A percentile compares a stretch with the other conserved stretches of the same genome.
Evolutionary conservation across 2,797 vertebrate species (phyloP).

Genomic region (Helarctos malayanus): DNA sequence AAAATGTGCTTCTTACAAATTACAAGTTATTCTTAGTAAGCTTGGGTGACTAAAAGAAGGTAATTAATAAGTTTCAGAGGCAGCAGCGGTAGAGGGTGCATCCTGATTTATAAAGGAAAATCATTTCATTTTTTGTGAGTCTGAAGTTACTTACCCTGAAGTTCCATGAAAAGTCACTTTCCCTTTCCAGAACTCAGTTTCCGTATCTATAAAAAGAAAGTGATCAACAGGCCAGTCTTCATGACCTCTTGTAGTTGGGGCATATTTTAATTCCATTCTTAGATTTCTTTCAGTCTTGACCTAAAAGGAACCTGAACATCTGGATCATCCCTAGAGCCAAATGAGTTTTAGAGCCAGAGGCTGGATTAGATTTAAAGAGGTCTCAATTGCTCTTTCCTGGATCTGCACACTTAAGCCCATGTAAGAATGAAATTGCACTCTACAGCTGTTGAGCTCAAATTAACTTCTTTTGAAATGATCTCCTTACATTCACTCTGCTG

Average conservation of each 20-base stretch:
- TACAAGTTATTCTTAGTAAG: not conserved
- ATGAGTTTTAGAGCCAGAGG: not conserved
- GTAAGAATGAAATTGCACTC: not conserved
- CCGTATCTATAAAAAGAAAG: conserved; percentile 33
- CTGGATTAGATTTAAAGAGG: conserved; percentile 48
- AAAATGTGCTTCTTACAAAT: not conserved
- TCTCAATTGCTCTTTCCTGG: not conserved
- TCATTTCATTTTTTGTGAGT: not conserved
- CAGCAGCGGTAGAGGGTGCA: not conserved
- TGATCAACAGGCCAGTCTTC: not conserved
- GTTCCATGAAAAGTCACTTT: not conserved
- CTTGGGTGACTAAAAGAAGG: not conserved
- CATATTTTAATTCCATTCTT: conserved; percentile 34
- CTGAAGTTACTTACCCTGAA: not conserved
- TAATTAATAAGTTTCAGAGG: not conserved
- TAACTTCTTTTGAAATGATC: conserved; percentile 33
- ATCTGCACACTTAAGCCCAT: not conserved
- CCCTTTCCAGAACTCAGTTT: not conserved
- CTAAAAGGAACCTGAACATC: conserved; percentile 68
- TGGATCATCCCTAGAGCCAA: conserved; percentile 49
- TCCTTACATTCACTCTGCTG: not conserved
- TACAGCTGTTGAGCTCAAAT: not conserved
- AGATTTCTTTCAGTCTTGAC: conserved; percentile 55
- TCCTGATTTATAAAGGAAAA: conserved; percentile 33
- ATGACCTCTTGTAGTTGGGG: not conserved